A percentile compares a stretch with the other conserved stretches of the same genome.
phyloP scores from a whole-genome alignment of 2,888 invertebrate species.

The Incurvaria masculella region DNA sequence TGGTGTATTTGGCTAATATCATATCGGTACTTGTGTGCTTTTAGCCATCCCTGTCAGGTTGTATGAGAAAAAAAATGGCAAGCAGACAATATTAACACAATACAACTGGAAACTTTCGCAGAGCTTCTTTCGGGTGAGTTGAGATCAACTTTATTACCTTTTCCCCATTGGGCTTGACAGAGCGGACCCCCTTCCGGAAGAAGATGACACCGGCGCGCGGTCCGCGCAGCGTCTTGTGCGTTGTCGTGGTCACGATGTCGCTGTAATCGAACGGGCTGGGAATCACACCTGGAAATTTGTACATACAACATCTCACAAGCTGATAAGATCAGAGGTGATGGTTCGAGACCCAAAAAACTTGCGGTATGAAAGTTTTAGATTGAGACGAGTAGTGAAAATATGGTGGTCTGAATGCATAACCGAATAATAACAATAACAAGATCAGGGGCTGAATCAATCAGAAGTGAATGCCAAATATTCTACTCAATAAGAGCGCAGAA shows the following conservation, averaged over 20 bases:
- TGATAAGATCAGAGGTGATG: background rate
- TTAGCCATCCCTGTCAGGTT: no score
- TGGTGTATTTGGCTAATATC: no score
- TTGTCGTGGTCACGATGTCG: slow-evolving; percentile 92
- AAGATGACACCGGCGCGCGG: slow-evolving; percentile 90
- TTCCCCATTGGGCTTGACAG: slow-evolving; percentile 76
- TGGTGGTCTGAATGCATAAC: no score
- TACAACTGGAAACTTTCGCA: background rate
- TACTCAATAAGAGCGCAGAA: no score
- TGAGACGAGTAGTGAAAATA: no score
- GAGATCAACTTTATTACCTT: slow-evolving; percentile 35
- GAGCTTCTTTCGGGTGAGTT: background rate
- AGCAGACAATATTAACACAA: background rate
- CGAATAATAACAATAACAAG: no score
- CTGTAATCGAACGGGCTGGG: slow-evolving; percentile 89
- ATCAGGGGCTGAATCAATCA: no score
- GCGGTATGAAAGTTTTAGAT: no score
- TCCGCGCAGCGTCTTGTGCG: slow-evolving; percentile 90
- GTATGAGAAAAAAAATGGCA: background rate
- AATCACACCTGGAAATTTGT: slow-evolving; percentile 56
- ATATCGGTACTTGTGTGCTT: background rate
- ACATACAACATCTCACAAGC: background rate
- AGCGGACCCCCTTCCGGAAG: slow-evolving; percentile 84
- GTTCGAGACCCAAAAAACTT: no score
- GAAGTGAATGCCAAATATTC: no score